A percentile compares a stretch with the other conserved stretches of the same genome.
These are phyloP conservation scores for Amphiprion percula DNA, from an alignment of 2,113 vertebrate species.

Conservation along the genomic window DNA sequence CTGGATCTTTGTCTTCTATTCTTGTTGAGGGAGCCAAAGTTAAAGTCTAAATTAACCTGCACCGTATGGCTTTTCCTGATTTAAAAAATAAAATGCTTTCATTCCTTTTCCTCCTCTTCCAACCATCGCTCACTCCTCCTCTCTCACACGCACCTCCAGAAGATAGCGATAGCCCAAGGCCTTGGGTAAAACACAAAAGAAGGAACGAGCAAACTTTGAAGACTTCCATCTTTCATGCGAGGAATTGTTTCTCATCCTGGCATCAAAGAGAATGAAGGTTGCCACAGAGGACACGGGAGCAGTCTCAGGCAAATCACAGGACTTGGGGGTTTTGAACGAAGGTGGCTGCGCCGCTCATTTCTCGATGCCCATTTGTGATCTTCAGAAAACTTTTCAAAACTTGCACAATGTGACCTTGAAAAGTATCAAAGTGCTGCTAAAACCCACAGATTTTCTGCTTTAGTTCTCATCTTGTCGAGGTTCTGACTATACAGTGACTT, in stretches of 20 bases:
- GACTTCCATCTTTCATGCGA: slow-evolving; percentile 79
- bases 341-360: slow-evolving; percentile 46
- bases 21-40: slow-evolving; percentile 30
- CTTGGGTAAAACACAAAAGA: slow-evolving; percentile 51
- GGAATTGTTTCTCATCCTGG: slow-evolving; percentile 83
- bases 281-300: slow-evolving; percentile 61
- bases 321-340: slow-evolving; percentile 57
- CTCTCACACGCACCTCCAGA: slow-evolving; percentile 23
- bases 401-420: slow-evolving; percentile 48
- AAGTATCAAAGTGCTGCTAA: slow-evolving; percentile 55
- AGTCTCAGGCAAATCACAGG: slow-evolving; percentile 59
- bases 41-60: slow-evolving; percentile 67
- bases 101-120: slow-evolving; percentile 39
- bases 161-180: slow-evolving; percentile 64
- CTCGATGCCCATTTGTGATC: slow-evolving; percentile 38
- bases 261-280: slow-evolving; percentile 75
- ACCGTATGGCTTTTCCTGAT: slow-evolving; percentile 51
- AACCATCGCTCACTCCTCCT: slow-evolving; percentile 45
- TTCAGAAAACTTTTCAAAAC: slow-evolving; percentile 59
- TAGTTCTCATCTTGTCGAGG: slow-evolving; percentile 32
- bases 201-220: slow-evolving; percentile 69
- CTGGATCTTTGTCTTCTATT: slow-evolving; percentile 51
- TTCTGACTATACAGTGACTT: slow-evolving; percentile 55
- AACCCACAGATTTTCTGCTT: slow-evolving; percentile 48
- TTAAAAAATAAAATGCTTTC: slow-evolving; percentile 32